Conservation (phyloP, 2,888 invertebrate species). For the Dicyrtoma fusca region DNA sequence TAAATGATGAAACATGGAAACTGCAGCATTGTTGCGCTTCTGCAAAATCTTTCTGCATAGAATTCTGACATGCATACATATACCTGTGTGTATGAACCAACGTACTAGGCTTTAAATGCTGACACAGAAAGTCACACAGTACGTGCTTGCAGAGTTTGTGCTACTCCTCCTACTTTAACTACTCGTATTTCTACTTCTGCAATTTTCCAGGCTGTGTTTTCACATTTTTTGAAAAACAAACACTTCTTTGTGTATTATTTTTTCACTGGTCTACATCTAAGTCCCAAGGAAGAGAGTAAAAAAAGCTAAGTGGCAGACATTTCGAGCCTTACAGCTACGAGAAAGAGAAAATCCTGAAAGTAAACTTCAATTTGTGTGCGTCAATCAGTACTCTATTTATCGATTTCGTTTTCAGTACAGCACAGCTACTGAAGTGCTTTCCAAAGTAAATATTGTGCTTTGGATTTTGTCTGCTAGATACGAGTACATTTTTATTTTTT, state of each 20-base stretch:
- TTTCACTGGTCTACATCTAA: not conserved
- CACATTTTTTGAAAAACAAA: too few species aligned
- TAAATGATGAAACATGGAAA: too few species aligned
- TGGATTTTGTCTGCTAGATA: not conserved
- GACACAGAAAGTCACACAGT: not conserved
- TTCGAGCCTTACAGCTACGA: conserved; percentile 4
- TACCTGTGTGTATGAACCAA: not conserved
- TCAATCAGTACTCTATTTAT: conserved; percentile 14
- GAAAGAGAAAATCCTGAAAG: conserved; percentile 7
- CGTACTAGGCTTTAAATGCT: not conserved
- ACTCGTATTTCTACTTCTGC: too few species aligned
- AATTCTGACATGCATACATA: not conserved
- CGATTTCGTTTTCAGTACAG: not conserved
- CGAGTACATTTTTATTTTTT: not conserved
- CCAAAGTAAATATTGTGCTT: too few species aligned
- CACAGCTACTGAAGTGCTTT: not conserved
- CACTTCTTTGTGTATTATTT: not conserved
- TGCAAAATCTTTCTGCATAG: not conserved
- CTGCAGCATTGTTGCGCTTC: not conserved
- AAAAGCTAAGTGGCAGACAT: conserved; percentile 7
- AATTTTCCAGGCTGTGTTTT: too few species aligned
- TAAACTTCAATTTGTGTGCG: conserved; percentile 29
- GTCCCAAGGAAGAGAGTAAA: not conserved
- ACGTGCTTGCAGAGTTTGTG: not conserved
- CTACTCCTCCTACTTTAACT: not conserved